These are phyloP conservation scores for Dromococcyx pavoninus DNA, from an alignment of 2,797 vertebrate genomes.

Conservation along the genomic window DNA sequence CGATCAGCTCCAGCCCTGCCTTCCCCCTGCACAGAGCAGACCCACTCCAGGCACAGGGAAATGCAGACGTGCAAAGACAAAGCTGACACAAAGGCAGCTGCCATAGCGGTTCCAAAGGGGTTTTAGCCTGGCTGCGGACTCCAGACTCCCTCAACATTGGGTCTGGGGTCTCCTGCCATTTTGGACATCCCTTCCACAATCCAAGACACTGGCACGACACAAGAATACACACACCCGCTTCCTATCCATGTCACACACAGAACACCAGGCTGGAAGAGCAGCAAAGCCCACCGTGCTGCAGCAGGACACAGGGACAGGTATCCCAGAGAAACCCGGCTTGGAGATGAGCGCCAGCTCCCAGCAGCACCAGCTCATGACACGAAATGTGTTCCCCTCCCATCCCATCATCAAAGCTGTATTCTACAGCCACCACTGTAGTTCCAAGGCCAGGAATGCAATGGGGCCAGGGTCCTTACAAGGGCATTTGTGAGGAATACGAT, in stretches of 20 bases:
- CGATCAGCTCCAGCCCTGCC: not conserved
- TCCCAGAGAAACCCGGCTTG: not conserved
- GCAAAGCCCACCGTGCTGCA: not conserved
- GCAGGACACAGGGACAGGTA: not conserved
- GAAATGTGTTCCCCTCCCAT: rapidly evolving
- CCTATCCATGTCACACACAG: not conserved
- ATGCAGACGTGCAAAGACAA: not conserved
- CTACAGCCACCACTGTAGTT: not conserved
- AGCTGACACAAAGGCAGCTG: not conserved
- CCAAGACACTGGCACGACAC: not conserved
- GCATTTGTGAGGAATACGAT: not conserved
- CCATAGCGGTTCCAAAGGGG: not conserved
- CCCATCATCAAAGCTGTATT: not conserved
- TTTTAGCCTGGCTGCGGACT: not conserved
- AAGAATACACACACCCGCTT: not conserved
- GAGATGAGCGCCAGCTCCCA: not conserved
- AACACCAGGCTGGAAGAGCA: not conserved
- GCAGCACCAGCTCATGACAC: not conserved
- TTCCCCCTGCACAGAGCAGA: not conserved
- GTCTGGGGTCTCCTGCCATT: not conserved
- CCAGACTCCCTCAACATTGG: not conserved
- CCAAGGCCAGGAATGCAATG: not conserved
- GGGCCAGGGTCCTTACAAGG: not conserved
- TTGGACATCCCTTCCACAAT: not conserved
- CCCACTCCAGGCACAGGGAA: not conserved